Percentiles rank a stretch among this genome's conserved stretches.
These are phyloP conservation scores for Misgurnus mizolepis DNA, from an alignment of 2,113 vertebrate species.

Conservation along the genomic window DNA sequence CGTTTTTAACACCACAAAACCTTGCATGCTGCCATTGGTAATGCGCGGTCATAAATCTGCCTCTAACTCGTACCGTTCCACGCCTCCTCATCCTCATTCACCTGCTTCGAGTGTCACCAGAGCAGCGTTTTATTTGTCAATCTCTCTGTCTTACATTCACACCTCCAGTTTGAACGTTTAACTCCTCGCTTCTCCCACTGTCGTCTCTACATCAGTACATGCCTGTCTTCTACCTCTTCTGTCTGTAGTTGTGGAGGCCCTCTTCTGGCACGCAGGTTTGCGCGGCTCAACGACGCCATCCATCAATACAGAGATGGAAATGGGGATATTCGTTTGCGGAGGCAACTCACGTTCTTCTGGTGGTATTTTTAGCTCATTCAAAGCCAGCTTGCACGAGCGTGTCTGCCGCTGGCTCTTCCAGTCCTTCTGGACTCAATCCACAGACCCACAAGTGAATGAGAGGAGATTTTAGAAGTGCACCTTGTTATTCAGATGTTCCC, in stretches of 20 bases:
- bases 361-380: slow-evolving; percentile 59
- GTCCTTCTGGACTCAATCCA: slow-evolving; percentile 37
- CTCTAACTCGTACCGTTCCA: neutral
- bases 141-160: neutral
- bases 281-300: slow-evolving; percentile 38
- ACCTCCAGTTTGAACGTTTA: slow-evolving; percentile 5
- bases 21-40: neutral
- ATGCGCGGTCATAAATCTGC: neutral
- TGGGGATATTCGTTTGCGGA: slow-evolving; percentile 35
- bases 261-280: slow-evolving; percentile 42
- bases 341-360: slow-evolving; percentile 50
- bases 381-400: slow-evolving; percentile 37
- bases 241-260: slow-evolving; percentile 25
- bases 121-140: neutral
- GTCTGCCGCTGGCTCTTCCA: slow-evolving; percentile 25
- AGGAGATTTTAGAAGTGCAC: neutral
- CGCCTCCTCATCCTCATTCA: neutral
- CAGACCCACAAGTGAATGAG: slow-evolving; percentile 12
- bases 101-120: neutral
- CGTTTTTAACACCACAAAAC: slow-evolving; percentile 6
- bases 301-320: slow-evolving; percentile 43
- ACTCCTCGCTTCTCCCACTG: neutral
- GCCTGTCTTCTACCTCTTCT: neutral
- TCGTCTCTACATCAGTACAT: neutral
- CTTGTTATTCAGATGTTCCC: slow-evolving; percentile 36